Evolutionary conservation across 2,888 invertebrate genomes (phyloP), one percentile per base, ranked within the genome.

Genomic region (Ferrisia virgata): DNA sequence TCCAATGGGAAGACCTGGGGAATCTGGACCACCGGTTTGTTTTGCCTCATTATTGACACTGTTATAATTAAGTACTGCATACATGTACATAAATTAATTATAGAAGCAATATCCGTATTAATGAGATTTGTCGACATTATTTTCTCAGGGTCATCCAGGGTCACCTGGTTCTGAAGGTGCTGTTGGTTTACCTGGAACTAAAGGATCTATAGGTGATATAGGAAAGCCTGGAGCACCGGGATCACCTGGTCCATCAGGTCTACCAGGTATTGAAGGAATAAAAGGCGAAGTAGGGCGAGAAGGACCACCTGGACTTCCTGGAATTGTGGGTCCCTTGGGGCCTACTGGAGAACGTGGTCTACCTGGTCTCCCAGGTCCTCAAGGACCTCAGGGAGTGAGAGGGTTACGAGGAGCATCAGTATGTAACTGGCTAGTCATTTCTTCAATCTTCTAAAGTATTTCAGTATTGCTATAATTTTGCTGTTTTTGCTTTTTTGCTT

Each of bases 161-260:
- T 87, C 91, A 4, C 88, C 91, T 0, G 94, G 94, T 1, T 93
- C 94, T 0, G 94, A 94, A 89, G 96, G 96, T 22, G 89, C 91
- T 28, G 88, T 88, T 78, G 85, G 85, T 15, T 95, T 95, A 86
- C 95, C 95, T 90, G 95, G 96, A 2, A 91, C 92, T 15, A 91
- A 95, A 85, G 96, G 96, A 72, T 94, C 95, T 86, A 90, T 93
- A 1, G 95, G 95, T 0, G 95, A 95, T 88, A 90, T 88, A 22
- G 90, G 90, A 33, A 89, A 90, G 79, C 87, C 87, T 58, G 89
- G 89, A 9, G 87, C 88, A 1, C 88, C 91, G 9, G 96, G 96
- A 13, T 89, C 92, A 2, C 89, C 89, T 22, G 93, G 92, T 3
- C 90, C 91, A 85, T n/a, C 80, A 69, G 93, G 92, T 28, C 88